These are phyloP conservation scores for Toxostoma redivivum DNA, from an alignment of 2,113 vertebrate genomes.

Conservation along the genomic window DNA sequence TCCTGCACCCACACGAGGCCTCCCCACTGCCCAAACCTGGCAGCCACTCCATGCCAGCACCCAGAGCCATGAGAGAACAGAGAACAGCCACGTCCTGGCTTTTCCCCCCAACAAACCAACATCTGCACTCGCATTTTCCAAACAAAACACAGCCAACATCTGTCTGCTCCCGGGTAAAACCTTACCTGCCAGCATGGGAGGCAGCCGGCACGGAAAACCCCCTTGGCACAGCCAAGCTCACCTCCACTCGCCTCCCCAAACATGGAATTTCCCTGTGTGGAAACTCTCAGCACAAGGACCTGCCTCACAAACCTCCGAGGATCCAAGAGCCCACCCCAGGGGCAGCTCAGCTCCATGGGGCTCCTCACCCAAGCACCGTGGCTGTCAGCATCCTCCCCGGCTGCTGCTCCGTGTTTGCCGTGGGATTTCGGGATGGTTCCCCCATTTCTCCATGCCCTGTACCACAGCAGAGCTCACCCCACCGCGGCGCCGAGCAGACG, in stretches of 20 bases:
- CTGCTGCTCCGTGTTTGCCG: not conserved
- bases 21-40: rapidly evolving
- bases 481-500: not conserved
- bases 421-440: not conserved
- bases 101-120: not conserved
- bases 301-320: not conserved
- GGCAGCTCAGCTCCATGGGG: not conserved
- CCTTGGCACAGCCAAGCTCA: not conserved
- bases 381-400: slow-evolving; percentile 5
- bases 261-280: not conserved
- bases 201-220: not conserved
- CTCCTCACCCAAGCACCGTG: not conserved
- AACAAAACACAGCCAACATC: not conserved
- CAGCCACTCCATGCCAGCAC: not conserved
- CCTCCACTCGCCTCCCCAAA: not conserved
- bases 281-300: not conserved
- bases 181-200: not conserved
- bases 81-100: not conserved
- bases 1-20: not conserved
- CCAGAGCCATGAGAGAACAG: not conserved
- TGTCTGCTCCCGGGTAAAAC: not conserved
- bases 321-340: not conserved
- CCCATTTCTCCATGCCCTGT: not conserved
- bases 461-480: not conserved
- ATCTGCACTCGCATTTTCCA: not conserved